Evolutionary conservation across 2,797 vertebrate genomes (phyloP).

Genomic region (Craterocephalus amniculus): DNA sequence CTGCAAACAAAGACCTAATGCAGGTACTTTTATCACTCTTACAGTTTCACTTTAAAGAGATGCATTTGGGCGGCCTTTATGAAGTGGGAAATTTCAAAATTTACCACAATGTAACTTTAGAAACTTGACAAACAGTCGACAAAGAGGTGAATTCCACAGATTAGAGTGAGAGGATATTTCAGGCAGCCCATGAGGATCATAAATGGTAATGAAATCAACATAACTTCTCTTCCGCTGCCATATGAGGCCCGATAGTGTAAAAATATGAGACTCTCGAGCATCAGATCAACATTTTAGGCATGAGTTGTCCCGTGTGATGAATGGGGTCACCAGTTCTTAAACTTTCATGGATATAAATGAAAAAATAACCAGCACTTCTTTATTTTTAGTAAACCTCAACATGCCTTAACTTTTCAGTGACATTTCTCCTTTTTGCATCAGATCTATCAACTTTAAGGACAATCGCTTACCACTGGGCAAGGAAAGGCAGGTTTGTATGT

Average conservation of each 20-base stretch:
- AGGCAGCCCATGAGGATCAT: conserved; percentile 8
- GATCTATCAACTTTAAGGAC: no score
- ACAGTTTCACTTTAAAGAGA: conserved; percentile 9
- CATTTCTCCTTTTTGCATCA: no score
- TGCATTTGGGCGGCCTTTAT: conserved; percentile 4
- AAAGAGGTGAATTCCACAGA: conserved; percentile 35
- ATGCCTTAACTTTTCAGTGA: no score
- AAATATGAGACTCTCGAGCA: no score
- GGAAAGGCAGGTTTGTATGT: no score
- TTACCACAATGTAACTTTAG: conserved; percentile 4
- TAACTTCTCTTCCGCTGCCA: conserved; percentile 10
- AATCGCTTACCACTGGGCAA: no score
- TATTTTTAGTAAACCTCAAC: no score
- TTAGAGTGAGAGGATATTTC: background rate
- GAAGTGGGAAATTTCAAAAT: conserved; percentile 39
- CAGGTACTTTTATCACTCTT: background rate
- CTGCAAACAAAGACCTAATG: background rate
- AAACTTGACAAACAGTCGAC: background rate
- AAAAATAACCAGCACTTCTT: no score
- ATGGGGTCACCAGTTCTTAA: no score
- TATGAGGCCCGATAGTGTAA: background rate
- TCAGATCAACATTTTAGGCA: no score
- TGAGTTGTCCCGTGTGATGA: no score
- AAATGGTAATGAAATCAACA: background rate
- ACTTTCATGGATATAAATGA: no score